phyloP scores from a whole-genome alignment of 1,140 invertebrate species.

The Latrodectus geometricus region DNA sequence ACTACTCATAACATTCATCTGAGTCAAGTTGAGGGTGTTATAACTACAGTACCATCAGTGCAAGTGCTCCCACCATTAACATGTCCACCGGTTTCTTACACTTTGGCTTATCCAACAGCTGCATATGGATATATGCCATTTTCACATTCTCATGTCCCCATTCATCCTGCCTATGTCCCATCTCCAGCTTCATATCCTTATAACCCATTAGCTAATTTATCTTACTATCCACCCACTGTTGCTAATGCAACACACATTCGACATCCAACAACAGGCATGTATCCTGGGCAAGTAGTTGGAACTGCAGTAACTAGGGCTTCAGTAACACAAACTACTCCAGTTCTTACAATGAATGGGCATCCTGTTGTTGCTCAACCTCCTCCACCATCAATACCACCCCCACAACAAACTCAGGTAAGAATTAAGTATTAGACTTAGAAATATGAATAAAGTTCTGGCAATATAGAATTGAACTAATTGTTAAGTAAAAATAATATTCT shows the following conservation, averaged over 20 bases:
- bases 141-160: slow-evolving; percentile 59
- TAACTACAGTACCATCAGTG: slow-evolving; percentile 56
- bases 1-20: slow-evolving; percentile 42
- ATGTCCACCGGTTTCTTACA: slow-evolving; percentile 57
- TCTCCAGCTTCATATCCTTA: slow-evolving; percentile 53
- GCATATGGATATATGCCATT: slow-evolving; percentile 61
- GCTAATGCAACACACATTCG: slow-evolving; percentile 57
- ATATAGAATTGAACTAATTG: no score
- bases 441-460: no score
- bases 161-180: slow-evolving; percentile 61
- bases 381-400: slow-evolving; percentile 43
- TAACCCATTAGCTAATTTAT: slow-evolving; percentile 41
- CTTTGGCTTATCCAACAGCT: slow-evolving; percentile 55
- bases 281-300: slow-evolving; percentile 66
- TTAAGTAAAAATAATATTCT: no score
- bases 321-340: slow-evolving; percentile 45
- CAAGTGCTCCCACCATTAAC: slow-evolving; percentile 61
- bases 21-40: slow-evolving; percentile 54
- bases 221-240: slow-evolving; percentile 53
- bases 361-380: slow-evolving; percentile 44
- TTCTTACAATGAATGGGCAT: slow-evolving; percentile 56
- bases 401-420: slow-evolving; percentile 61
- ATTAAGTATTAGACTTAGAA: neutral
- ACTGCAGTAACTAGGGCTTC: slow-evolving; percentile 49
- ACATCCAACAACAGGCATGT: slow-evolving; percentile 59